Percentiles rank a stretch among this genome's conserved stretches.
phyloP scores from a whole-genome alignment of 2,888 invertebrate genomes.

The Agapostemon virescens region DNA sequence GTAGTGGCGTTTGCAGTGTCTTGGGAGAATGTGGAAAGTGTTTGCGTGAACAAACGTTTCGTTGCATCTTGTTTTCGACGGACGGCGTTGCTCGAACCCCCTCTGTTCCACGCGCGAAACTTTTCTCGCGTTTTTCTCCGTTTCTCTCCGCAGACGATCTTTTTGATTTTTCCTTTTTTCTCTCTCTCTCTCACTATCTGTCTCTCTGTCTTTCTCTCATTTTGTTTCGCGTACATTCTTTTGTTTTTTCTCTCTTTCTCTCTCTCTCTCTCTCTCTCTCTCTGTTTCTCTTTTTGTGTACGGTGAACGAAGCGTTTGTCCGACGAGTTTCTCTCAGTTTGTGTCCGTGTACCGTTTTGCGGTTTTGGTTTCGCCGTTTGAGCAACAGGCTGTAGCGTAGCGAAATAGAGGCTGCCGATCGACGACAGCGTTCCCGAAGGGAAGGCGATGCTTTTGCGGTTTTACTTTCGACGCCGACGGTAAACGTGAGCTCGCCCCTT shows the following conservation, averaged over 20 bases:
- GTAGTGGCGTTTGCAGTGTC: slow-evolving; percentile 69
- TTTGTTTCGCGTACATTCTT: too few species aligned
- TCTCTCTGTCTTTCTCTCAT: too few species aligned
- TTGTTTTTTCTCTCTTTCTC: too few species aligned
- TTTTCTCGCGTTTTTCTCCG: neutral
- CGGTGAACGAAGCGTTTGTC: slow-evolving; percentile 40
- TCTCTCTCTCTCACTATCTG: slow-evolving; percentile 3
- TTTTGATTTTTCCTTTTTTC: slow-evolving; percentile 32
- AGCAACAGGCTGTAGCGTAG: slow-evolving; percentile 45
- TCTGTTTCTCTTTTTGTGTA: neutral
- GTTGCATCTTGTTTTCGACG: slow-evolving; percentile 47
- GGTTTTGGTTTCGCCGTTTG: slow-evolving; percentile 34
- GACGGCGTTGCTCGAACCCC: neutral
- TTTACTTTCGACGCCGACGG: slow-evolving; percentile 1
- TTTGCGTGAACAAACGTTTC: slow-evolving; percentile 58
- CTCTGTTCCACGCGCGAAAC: neutral
- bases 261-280: neutral
- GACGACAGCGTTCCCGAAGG: slow-evolving; percentile 20
- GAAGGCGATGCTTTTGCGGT: slow-evolving; percentile 37
- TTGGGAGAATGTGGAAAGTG: slow-evolving; percentile 65
- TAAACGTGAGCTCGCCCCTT: neutral
- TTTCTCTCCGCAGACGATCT: slow-evolving; percentile 23
- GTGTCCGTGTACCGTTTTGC: slow-evolving; percentile 15
- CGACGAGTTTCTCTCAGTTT: slow-evolving; percentile 14
- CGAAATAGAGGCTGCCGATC: slow-evolving; percentile 37